Evolutionary conservation across 2,113 vertebrate genomes (phyloP).

Genomic region (Etia nguti): DNA sequence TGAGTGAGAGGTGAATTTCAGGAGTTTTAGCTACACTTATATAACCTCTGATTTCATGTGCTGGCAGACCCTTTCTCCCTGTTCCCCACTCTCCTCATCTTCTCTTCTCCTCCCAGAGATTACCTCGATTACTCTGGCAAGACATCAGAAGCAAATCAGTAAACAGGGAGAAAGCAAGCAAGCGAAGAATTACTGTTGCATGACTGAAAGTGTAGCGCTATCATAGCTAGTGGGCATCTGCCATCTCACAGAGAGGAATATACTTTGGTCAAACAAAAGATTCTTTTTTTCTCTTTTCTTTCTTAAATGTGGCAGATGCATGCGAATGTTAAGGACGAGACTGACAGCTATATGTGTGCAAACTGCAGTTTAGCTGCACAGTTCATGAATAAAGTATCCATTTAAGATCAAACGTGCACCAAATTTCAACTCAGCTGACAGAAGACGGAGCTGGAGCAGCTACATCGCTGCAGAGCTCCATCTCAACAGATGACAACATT

Average conservation of each 20-base stretch:
- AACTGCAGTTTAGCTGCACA: slow-evolving; percentile 34
- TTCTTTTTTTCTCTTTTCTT: neutral
- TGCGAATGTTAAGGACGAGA: neutral
- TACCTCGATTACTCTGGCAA: slow-evolving; percentile 61
- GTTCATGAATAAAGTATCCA: slow-evolving; percentile 63
- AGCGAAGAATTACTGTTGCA: slow-evolving; percentile 39
- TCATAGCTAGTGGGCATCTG: slow-evolving; percentile 26
- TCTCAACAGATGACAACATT: slow-evolving; percentile 13
- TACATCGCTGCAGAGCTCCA: slow-evolving; percentile 3
- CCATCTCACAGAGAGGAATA: neutral
- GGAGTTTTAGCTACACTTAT: slow-evolving; percentile 34
- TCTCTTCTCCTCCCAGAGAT: slow-evolving; percentile 43
- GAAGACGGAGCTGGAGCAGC: slow-evolving; percentile 14
- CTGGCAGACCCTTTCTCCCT: slow-evolving; percentile 35
- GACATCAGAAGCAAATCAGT: slow-evolving; percentile 51
- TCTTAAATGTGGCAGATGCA: neutral
- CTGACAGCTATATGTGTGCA: slow-evolving; percentile 22
- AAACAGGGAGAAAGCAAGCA: slow-evolving; percentile 21
- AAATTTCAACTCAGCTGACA: slow-evolving; percentile 35
- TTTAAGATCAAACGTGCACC: slow-evolving; percentile 53
- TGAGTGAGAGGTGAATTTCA: slow-evolving; percentile 16
- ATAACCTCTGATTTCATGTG: slow-evolving; percentile 44
- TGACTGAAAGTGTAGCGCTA: slow-evolving; percentile 39
- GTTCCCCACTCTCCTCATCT: slow-evolving; percentile 26
- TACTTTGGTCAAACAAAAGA: slow-evolving; percentile 40